Evolutionary conservation across 2,888 invertebrate species (phyloP), one percentile per base, ranked within the genome.

Genomic region (Hemithea aestivaria): DNA sequence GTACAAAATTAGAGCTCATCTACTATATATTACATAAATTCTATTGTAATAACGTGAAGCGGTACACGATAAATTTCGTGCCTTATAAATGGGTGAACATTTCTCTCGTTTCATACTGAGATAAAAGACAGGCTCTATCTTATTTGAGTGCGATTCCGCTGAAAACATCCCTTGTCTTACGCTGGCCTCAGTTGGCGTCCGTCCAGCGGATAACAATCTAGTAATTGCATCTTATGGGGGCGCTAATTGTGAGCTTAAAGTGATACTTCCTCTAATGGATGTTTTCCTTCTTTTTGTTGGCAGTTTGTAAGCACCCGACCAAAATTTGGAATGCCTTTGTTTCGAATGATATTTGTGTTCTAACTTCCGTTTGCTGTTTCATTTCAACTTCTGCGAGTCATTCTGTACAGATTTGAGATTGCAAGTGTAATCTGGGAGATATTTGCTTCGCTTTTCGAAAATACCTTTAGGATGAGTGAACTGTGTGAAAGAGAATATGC

Each of bases 151-250:
- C 40, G 45, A 49, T 37, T 44, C 33, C 20, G 36, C 33, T 46
- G 42, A 46, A 48, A 51, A 48, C 48, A 54, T 51, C 48, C 43
- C 42, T 52, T 53, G 52, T 54, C 39, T 49, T n/a, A 12, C 28
- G 9, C 36, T 25, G 26, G 22, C 46, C 51, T 53, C 53, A 41
- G 44, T 64, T 67, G 66, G 63, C 67, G 34, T 27, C 32, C 48
- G 48, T 66, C 68, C 68, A 67, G 57, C 37, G 44, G 48, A 46
- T 52, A 59, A 64, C 51, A 64, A 58, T 51, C 46, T 48, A 58
- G 65, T 66, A 66, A 66, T 66, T 66, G 55, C 61, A 57, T 58
- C 58, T 61, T 56, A 66, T 54, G 50, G 58, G 45, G 42, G 46
- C 50, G 44, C 50, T 53, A 53, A 53, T 53, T 53, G 53, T 48